phyloP scores from a whole-genome alignment of 2,888 invertebrate species.

The Drosophila antonietae region DNA sequence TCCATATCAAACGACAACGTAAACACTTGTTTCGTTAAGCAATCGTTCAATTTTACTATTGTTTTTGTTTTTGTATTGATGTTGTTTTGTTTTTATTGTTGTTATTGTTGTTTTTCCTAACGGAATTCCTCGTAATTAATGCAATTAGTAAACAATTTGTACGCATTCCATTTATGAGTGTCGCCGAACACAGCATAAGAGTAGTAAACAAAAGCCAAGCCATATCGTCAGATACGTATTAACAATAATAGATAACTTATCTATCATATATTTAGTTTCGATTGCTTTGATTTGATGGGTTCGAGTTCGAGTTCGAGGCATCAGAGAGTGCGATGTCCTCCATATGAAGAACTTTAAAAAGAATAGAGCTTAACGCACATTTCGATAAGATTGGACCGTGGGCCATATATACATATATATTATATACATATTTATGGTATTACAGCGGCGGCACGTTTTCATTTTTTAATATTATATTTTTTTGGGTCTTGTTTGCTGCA shows the following conservation, averaged over 20 bases:
- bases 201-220: conserved; percentile 25
- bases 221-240: conserved; percentile 12
- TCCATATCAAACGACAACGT: conserved; percentile 27
- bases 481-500: conserved; percentile 21
- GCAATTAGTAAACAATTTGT: conserved; percentile 70
- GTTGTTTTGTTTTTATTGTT: neutral
- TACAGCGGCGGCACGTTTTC: conserved; percentile 49
- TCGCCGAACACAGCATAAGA: conserved; percentile 13
- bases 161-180: conserved; percentile 52
- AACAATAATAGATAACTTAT: conserved; percentile 34
- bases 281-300: conserved; percentile 22
- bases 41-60: conserved; percentile 31
- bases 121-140: conserved; percentile 60
- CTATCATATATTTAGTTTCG: conserved; percentile 22
- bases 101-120: conserved; percentile 15
- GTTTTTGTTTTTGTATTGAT: conserved; percentile 12
- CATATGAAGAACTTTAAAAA: conserved; percentile 10
- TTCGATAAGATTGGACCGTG: conserved; percentile 46
- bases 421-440: conserved; percentile 22
- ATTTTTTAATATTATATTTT: conserved; percentile 19
- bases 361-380: conserved; percentile 8
- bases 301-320: conserved; percentile 47
- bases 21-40: conserved; percentile 43
- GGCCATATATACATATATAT: conserved; percentile 1
- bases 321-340: conserved; percentile 14